Percentiles rank a stretch among this genome's conserved stretches.
These are phyloP conservation scores for Plagodis pulveraria DNA, from an alignment of 2,888 invertebrate species.

Conservation along the genomic window DNA sequence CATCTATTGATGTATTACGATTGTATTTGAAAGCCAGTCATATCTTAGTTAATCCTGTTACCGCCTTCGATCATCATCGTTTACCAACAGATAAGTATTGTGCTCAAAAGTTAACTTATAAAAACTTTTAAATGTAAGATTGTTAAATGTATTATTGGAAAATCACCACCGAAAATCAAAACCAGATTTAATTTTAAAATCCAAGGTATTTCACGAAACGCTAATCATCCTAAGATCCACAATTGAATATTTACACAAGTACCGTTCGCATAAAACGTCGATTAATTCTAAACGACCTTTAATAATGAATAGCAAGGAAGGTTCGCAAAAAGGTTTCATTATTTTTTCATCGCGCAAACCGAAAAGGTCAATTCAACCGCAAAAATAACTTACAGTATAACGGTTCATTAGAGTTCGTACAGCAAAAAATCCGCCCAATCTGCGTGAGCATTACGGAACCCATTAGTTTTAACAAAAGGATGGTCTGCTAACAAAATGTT, in stretches of 20 bases:
- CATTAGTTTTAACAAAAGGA: conserved; percentile 53
- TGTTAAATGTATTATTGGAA: too few relatives aligned
- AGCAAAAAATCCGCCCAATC: conserved; percentile 42
- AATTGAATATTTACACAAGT: conserved; percentile 19
- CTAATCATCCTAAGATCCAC: conserved; percentile 3
- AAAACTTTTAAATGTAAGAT: too few relatives aligned
- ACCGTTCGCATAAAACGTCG: conserved; percentile 17
- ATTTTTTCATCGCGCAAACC: conserved; percentile 34
- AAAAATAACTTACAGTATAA: conserved; percentile 41
- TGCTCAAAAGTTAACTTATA: too few relatives aligned
- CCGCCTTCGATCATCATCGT: too few relatives aligned
- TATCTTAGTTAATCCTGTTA: too few relatives aligned
- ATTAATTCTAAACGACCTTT: conserved; percentile 27
- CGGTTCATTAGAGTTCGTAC: conserved; percentile 48
- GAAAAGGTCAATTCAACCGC: conserved; percentile 32
- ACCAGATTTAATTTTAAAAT: not conserved
- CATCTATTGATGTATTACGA: too few relatives aligned
- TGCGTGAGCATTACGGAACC: conserved; percentile 45
- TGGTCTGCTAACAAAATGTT: conserved; percentile 41
- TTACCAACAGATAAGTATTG: too few relatives aligned
- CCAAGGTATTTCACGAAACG: not conserved
- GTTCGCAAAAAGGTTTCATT: conserved; percentile 31
- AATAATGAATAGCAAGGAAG: conserved; percentile 24
- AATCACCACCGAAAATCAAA: too few relatives aligned
- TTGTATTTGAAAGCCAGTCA: too few relatives aligned